phyloP scores from a whole-genome alignment of 1,140 invertebrate genomes.

The Leptonema lineaticorne region DNA sequence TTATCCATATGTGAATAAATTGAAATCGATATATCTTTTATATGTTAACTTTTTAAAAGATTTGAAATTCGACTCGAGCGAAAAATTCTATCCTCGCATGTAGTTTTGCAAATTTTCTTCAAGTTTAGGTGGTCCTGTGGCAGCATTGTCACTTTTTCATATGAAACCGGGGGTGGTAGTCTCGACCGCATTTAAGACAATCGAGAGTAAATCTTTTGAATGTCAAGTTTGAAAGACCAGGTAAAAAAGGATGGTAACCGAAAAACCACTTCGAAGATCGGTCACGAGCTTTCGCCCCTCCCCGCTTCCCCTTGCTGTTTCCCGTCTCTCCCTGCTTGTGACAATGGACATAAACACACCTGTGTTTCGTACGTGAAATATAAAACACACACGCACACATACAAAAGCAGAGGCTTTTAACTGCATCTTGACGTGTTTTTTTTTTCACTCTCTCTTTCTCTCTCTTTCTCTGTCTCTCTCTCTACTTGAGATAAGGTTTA shows the following conservation, averaged over 20 bases:
- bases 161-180: neutral
- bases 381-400: neutral
- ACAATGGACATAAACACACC: too few relatives aligned
- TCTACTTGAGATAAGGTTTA: neutral
- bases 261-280: neutral
- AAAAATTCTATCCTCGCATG: neutral
- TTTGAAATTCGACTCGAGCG: too few relatives aligned
- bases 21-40: neutral
- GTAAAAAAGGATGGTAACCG: neutral
- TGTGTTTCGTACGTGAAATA: too few relatives aligned
- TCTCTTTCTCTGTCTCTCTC: too few relatives aligned
- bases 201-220: constrained; percentile 5
- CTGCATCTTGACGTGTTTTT: neutral
- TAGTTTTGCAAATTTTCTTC: neutral
- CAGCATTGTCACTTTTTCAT: neutral
- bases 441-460: neutral
- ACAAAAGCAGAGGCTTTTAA: neutral
- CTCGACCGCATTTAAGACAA: neutral
- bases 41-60: neutral
- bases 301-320: too few relatives aligned
- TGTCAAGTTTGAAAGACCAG: neutral
- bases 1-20: neutral
- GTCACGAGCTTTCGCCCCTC: constrained; percentile 16
- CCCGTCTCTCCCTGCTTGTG: too few relatives aligned
- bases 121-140: constrained; percentile 1